Conservation (phyloP, 30 jellyfish, hydroid and myxozoan species). For the Aurelia sp. region DNA sequence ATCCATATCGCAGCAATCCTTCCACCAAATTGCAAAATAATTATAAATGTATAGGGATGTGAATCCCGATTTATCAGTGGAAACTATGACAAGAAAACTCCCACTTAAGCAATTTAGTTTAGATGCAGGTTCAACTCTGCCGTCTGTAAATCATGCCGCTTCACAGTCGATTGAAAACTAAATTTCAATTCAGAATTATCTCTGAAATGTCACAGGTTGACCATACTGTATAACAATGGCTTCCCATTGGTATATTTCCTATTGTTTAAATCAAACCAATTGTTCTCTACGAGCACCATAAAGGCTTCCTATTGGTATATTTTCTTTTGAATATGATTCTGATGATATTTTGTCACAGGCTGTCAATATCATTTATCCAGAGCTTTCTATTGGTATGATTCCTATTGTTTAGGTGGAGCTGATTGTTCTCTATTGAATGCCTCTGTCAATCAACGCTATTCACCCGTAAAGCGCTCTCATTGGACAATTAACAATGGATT, state of each 20-base stretch:
- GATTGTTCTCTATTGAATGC: constrained; percentile 13
- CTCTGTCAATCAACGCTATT: constrained; percentile 85
- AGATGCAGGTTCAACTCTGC: background rate
- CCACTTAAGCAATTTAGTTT: constrained; percentile 30
- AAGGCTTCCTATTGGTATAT: constrained; percentile 64
- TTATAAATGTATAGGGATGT: background rate
- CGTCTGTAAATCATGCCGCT: constrained; percentile 84
- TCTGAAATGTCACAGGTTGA: constrained; percentile 69
- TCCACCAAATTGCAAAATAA: background rate
- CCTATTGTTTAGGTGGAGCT: too few species aligned
- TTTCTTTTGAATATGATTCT: constrained; percentile 14
- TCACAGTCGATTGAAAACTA: constrained; percentile 75
- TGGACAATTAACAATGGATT: constrained; percentile 28
- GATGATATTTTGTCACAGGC: too few species aligned
- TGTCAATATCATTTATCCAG: too few species aligned
- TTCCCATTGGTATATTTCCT: constrained; percentile 62
- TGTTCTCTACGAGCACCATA: constrained; percentile 21
- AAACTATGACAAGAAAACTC: constrained; percentile 20
- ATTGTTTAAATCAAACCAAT: constrained; percentile 48
- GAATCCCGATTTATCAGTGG: background rate
- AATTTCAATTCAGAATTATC: constrained; percentile 78
- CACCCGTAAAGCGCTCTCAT: constrained; percentile 32
- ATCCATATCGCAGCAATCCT: constrained; percentile 56
- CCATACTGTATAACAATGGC: constrained; percentile 25
- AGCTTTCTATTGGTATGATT: too few species aligned